These are phyloP conservation scores for Bombyx mori DNA, from an alignment of 1,140 invertebrate species.

Conservation along the genomic window DNA sequence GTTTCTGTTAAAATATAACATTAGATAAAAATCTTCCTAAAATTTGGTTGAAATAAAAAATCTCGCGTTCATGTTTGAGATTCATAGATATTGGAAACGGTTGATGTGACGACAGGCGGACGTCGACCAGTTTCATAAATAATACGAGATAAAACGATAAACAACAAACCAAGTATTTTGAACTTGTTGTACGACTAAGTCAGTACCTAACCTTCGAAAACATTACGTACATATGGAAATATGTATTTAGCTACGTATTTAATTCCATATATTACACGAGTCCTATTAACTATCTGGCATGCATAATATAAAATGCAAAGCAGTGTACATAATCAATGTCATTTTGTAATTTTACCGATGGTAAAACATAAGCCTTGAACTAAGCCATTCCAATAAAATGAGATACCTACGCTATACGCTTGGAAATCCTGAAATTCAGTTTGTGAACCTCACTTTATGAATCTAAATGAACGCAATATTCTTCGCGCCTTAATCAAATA, in stretches of 20 bases:
- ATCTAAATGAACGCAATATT: constrained; percentile 46
- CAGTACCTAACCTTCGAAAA: constrained; percentile 10
- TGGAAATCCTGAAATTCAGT: constrained; percentile 40
- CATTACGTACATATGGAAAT: constrained; percentile 8
- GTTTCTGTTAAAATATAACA: too few relatives aligned
- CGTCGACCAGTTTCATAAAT: constrained; percentile 1
- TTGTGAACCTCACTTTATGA: constrained; percentile 53
- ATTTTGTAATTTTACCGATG: constrained; percentile 36
- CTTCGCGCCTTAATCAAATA: constrained; percentile 27
- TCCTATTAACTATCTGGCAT: constrained; percentile 59
- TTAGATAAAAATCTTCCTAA: too few relatives aligned
- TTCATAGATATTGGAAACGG: too few relatives aligned
- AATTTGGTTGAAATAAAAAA: too few relatives aligned
- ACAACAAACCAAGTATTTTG: not conserved
- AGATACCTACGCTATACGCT: constrained; percentile 32
- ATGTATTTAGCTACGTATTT: not conserved
- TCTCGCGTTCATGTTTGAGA: too few relatives aligned
- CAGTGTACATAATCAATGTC: constrained; percentile 49
- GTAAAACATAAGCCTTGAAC: constrained; percentile 54
- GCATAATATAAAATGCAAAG: constrained; percentile 66
- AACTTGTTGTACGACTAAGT: not conserved
- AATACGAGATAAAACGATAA: not conserved
- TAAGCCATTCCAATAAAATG: constrained; percentile 63
- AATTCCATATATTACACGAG: constrained; percentile 39
- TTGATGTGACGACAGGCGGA: constrained; percentile 6